Percentiles rank a stretch among this genome's conserved stretches.
Conservation (phyloP, 2,888 invertebrate genomes). For the Pachycephus smyrnensis region DNA sequence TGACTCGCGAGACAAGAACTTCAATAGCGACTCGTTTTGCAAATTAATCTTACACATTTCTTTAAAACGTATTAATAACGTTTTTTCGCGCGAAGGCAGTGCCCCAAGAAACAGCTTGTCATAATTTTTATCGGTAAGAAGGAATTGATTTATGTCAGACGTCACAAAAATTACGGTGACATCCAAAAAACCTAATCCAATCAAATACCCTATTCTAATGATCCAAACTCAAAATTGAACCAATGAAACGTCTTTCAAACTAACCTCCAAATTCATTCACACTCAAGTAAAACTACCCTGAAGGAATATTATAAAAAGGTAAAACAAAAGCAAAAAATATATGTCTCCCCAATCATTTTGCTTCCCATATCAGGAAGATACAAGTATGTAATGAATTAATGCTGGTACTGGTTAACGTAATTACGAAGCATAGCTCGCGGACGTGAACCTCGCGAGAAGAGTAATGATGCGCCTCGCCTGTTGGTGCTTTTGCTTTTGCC, state of each 20-base stretch:
- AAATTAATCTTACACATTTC: constrained; percentile 58
- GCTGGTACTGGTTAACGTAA: constrained; percentile 53
- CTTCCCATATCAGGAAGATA: background rate
- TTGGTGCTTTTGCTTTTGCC: constrained; percentile 39
- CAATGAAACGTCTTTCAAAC: background rate
- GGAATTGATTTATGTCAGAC: background rate
- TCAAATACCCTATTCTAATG: background rate
- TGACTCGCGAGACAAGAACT: constrained; percentile 50
- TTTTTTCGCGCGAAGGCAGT: constrained; percentile 31
- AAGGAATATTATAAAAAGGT: too few relatives aligned
- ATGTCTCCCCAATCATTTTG: background rate
- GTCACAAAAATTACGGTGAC: background rate
- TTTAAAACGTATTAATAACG: constrained; percentile 56
- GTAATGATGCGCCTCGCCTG: constrained; percentile 58
- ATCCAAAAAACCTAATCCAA: background rate
- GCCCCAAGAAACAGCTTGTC: constrained; percentile 6
- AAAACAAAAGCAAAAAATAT: background rate
- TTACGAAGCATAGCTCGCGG: constrained; percentile 46
- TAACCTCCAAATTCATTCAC: background rate
- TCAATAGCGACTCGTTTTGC: constrained; percentile 55
- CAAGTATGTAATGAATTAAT: constrained; percentile 41
- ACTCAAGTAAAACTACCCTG: background rate
- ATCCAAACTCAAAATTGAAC: background rate
- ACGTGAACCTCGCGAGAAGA: constrained; percentile 47
- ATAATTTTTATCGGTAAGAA: background rate